phyloP scores from a whole-genome alignment of 2,888 invertebrate genomes.

The Agriopis aurantiaria region DNA sequence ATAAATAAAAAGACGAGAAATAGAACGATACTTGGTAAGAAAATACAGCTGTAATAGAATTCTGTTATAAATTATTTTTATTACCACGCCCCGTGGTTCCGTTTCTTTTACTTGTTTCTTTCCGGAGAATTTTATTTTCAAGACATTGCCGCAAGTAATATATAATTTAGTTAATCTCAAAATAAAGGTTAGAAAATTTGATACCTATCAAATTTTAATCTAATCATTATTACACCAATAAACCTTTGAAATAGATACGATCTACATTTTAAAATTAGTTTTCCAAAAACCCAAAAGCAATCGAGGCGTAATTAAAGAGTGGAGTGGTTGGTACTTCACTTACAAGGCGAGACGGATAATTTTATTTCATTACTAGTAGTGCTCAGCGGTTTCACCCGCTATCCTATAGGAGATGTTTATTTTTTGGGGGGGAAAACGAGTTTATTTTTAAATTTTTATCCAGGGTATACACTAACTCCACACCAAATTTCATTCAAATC shows the following conservation, averaged over 20 bases:
- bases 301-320: not conserved
- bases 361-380: too few relatives aligned
- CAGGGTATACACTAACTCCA: too few relatives aligned
- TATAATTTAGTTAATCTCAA: not conserved
- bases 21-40: not conserved
- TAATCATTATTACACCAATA: too few relatives aligned
- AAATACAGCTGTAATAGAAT: slow-evolving; percentile 5
- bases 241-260: too few relatives aligned
- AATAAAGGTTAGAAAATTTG: not conserved
- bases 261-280: slow-evolving; percentile 3
- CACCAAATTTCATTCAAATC: too few relatives aligned
- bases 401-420: too few relatives aligned
- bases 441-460: too few relatives aligned
- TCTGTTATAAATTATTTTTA: slow-evolving; percentile 14
- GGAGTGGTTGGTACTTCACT: too few relatives aligned
- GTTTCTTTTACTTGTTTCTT: slow-evolving; percentile 1
- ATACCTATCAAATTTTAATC: not conserved
- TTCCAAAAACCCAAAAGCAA: not conserved
- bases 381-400: too few relatives aligned
- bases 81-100: slow-evolving; percentile 12
- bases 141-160: too few relatives aligned
- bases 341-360: too few relatives aligned
- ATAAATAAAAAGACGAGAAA: not conserved
- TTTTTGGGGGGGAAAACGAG: too few relatives aligned
- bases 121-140: not conserved